Conservation (phyloP, 2,113 vertebrate species). For the Nerophis lumbriciformis region DNA sequence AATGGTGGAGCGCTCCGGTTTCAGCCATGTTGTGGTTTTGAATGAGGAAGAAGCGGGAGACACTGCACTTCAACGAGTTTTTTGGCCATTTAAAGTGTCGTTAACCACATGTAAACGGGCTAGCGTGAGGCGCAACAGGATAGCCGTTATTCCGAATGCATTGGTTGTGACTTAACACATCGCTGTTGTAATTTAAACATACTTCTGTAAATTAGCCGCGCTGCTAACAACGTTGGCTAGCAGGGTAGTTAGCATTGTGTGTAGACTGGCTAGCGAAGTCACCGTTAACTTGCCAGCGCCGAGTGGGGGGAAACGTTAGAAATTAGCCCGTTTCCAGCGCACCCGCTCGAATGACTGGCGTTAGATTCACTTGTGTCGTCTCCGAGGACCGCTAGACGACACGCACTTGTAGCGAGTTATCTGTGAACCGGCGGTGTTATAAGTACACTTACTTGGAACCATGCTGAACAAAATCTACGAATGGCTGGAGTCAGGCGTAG, state of each 20-base stretch:
- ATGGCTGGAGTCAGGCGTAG: constrained; percentile 69
- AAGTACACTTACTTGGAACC: constrained; percentile 50
- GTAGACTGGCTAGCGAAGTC: constrained; percentile 36
- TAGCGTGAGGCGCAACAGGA: constrained; percentile 32
- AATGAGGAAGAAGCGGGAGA: constrained; percentile 84
- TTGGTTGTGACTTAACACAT: constrained; percentile 33
- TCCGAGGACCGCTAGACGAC: constrained; percentile 31
- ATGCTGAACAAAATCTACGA: constrained; percentile 77
- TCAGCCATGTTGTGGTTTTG: constrained; percentile 82
- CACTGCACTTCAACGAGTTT: constrained; percentile 66
- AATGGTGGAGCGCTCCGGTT: constrained; percentile 20
- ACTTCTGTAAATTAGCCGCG: constrained; percentile 55
- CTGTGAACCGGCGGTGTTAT: constrained; percentile 22
- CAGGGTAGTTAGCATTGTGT: constrained; percentile 43
- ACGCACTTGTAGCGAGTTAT: constrained; percentile 19
- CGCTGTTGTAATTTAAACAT: constrained; percentile 47
- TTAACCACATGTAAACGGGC: constrained; percentile 16
- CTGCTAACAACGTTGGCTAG: constrained; percentile 58
- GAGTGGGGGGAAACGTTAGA: constrained; percentile 17
- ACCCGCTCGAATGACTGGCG: constrained; percentile 42
- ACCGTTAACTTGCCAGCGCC: constrained; percentile 26
- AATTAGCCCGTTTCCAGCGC: constrained; percentile 21
- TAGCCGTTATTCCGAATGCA: constrained; percentile 28
- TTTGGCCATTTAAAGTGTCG: constrained; percentile 44
- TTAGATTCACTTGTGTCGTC: constrained; percentile 21